A percentile compares a stretch with the other conserved stretches of the same genome.
These are phyloP conservation scores for Ormyrus thymus DNA, from an alignment of 2,888 invertebrate genomes.

Conservation along the genomic window DNA sequence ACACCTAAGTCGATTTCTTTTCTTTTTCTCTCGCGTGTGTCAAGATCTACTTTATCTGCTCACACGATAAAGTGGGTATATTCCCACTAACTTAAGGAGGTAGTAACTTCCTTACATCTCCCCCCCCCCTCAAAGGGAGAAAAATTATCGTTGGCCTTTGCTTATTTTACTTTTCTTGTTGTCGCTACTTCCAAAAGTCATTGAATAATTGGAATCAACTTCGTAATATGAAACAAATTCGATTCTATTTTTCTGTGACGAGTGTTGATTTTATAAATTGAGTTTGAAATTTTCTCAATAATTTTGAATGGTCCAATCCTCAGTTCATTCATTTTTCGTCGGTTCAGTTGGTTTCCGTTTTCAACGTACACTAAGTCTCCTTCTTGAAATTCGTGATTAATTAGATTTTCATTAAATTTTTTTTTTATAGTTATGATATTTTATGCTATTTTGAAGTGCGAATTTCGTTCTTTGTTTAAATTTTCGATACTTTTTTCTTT, in stretches of 20 bases:
- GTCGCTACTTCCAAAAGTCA: no score
- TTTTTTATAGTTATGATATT: slow-evolving; percentile 60
- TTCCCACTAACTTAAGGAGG: no score
- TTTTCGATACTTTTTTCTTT: slow-evolving; percentile 42
- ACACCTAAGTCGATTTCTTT: no score
- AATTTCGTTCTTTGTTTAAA: slow-evolving; percentile 56
- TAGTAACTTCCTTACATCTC: no score
- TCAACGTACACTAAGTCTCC: slow-evolving; percentile 61
- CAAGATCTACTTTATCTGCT: no score
- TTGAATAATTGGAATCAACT: slow-evolving; percentile 65
- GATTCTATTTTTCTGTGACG: slow-evolving; percentile 52
- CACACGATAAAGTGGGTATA: no score
- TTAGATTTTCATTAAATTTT: slow-evolving; percentile 58
- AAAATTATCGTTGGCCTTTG: no score
- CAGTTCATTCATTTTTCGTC: slow-evolving; percentile 60
- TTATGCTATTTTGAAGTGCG: slow-evolving; percentile 58
- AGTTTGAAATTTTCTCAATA: slow-evolving; percentile 58
- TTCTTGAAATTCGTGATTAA: slow-evolving; percentile 58
- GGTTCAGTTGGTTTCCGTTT: slow-evolving; percentile 60
- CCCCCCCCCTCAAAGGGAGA: no score
- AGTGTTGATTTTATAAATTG: slow-evolving; percentile 58
- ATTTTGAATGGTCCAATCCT: slow-evolving; percentile 61
- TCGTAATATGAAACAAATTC: slow-evolving; percentile 49
- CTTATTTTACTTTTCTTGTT: no score
- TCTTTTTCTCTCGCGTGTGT: no score